phyloP scores from a whole-genome alignment of 2,888 invertebrate genomes.

The Drosophila lacicola region DNA sequence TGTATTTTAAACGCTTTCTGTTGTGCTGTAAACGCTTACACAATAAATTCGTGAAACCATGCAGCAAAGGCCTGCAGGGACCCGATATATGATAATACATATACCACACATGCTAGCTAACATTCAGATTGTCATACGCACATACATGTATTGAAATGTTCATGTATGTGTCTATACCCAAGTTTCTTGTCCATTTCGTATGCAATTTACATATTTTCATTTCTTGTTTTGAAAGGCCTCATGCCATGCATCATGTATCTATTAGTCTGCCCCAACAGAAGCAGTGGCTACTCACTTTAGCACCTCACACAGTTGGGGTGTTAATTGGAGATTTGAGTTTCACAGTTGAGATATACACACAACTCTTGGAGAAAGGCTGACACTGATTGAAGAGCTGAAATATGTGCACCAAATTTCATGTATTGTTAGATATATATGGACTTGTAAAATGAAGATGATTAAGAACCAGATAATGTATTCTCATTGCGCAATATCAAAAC shows the following conservation, averaged over 20 bases:
- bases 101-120: constrained; percentile 61
- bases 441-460: no score
- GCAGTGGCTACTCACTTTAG: neutral
- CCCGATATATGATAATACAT: constrained; percentile 55
- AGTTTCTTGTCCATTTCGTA: constrained; percentile 35
- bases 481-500: no score
- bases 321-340: neutral
- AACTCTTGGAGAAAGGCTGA: no score
- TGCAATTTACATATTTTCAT: constrained; percentile 67
- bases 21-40: constrained; percentile 29
- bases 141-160: neutral
- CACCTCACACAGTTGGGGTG: neutral
- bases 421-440: no score
- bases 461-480: no score
- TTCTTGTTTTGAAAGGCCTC: constrained; percentile 66
- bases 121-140: constrained; percentile 7
- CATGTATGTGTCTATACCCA: constrained; percentile 12
- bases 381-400: no score
- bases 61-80: constrained; percentile 37
- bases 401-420: no score
- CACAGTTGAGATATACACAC: no score
- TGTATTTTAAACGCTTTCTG: constrained; percentile 17
- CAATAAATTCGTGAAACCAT: constrained; percentile 55
- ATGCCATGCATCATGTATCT: constrained; percentile 45
- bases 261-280: constrained; percentile 4